These are phyloP conservation scores for Phrynocephalus vlangalii DNA, from an alignment of 2,797 vertebrate species.

Conservation along the genomic window DNA sequence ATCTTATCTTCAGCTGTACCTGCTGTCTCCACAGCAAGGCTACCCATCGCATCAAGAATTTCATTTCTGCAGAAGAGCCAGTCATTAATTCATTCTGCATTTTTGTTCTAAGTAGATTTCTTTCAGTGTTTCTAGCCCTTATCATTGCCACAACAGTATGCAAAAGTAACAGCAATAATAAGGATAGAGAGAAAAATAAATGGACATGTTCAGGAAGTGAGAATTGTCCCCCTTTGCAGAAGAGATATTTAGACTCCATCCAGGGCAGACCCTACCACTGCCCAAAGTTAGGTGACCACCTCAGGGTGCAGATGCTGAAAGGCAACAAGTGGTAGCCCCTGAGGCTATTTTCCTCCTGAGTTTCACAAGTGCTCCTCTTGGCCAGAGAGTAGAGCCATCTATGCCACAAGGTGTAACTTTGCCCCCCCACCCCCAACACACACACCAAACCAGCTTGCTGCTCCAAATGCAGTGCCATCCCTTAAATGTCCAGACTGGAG, in stretches of 20 bases:
- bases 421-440: background rate
- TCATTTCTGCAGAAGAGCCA: slow-evolving; percentile 34
- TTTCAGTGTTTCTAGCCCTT: slow-evolving; percentile 21
- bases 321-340: background rate
- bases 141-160: background rate
- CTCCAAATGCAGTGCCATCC: background rate
- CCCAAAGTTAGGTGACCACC: background rate
- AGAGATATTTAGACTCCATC: background rate
- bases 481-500: background rate
- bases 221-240: background rate
- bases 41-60: background rate
- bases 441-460: background rate
- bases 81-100: slow-evolving; percentile 32
- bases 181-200: fast-evolving
- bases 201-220: fast-evolving
- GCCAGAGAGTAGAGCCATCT: background rate
- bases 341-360: background rate
- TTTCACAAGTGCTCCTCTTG: background rate
- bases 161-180: slow-evolving; percentile 15
- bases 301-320: background rate
- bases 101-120: slow-evolving; percentile 32
- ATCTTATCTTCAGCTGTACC: slow-evolving; percentile 44
- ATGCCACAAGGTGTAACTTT: background rate
- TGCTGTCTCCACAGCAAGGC: slow-evolving; percentile 37
- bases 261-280: background rate